Base-by-base conservation (phyloP, 2,888 invertebrate species). In the Chymomyza amoena region DNA sequence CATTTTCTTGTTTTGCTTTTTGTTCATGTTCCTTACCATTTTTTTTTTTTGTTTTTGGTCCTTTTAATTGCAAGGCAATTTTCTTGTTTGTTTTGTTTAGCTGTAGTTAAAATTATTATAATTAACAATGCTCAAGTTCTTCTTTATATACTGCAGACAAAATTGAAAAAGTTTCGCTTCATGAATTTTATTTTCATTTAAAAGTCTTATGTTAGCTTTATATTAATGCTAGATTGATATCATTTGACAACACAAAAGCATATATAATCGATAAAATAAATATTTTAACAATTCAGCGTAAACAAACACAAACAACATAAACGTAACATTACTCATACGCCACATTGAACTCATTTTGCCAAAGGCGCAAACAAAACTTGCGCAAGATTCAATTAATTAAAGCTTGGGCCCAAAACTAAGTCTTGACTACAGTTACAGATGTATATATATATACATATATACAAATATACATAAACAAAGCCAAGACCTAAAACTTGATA, bases 61-160 rank as follows among this genome's bases (percentile, higher is more conserved):
- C 50, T 70, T 74, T 74, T 88, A 87, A 87, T 88, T 88, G 78
- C 76, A 74, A 75, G 75, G 76, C 81, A 75, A 76, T 84, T 84
- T 81, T 64, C 39, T 66, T 64, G 70, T 72, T 60, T 79, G 64
- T 64, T 52, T 68, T 70, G 68, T 63, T 54, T 51, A 62, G 45
- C 51, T 78, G 68, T 74, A 77, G 71, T 70, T 66, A 68, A 60
- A 69, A 54, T 25, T 45, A 75, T 68, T 64, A 74, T 80, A 87
- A 87, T 86, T 83, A 72, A 72, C 72, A 69, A 64, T 61, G 60
- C 60, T 15, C 32, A 61, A 51, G 28, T 65, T 59, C 16, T 65
- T 59, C 16, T 16, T 65, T 45, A 4, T 16, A 36, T 51, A 45
- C 25, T 50, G 16, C 18, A 39, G 52, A n/a, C 32, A 57, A 77